Evolutionary conservation across 1,140 invertebrate species (phyloP).

Genomic region (Zophobas morio): DNA sequence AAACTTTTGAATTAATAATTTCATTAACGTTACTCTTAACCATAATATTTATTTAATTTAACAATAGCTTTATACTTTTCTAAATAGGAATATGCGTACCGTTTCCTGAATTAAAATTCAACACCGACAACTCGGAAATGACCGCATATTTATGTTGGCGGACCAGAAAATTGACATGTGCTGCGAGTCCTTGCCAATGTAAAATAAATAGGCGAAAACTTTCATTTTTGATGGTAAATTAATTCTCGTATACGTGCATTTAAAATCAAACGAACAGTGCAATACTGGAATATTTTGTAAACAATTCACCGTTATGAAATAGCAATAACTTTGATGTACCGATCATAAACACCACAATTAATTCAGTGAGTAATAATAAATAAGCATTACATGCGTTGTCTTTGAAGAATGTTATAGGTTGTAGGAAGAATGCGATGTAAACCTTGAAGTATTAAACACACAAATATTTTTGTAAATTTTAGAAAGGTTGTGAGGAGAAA

Average conservation of each 20-base stretch:
- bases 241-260: not conserved
- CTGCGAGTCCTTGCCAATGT: not conserved
- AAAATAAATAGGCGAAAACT: not conserved
- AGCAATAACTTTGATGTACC: not conserved
- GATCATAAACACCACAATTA: conserved; percentile 20
- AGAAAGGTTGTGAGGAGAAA: conserved; percentile 16
- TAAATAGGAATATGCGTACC: not conserved
- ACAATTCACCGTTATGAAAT: conserved; percentile 19
- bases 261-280: not conserved
- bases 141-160: conserved; percentile 3
- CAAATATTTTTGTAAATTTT: conserved; percentile 29
- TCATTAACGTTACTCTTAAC: no score
- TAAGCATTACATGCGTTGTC: not conserved
- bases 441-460: conserved; percentile 18
- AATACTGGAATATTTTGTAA: conserved; percentile 8
- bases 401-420: conserved; percentile 27
- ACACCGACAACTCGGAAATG: conserved; percentile 3
- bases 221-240: not conserved
- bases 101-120: conserved; percentile 25
- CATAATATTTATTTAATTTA: no score
- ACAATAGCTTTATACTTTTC: no score
- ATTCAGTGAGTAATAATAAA: conserved; percentile 12
- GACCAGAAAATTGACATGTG: not conserved
- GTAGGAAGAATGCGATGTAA: conserved; percentile 19
- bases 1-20: no score